phyloP scores from a whole-genome alignment of 2,888 invertebrate genomes.

The Flabesymbios commensalis region DNA sequence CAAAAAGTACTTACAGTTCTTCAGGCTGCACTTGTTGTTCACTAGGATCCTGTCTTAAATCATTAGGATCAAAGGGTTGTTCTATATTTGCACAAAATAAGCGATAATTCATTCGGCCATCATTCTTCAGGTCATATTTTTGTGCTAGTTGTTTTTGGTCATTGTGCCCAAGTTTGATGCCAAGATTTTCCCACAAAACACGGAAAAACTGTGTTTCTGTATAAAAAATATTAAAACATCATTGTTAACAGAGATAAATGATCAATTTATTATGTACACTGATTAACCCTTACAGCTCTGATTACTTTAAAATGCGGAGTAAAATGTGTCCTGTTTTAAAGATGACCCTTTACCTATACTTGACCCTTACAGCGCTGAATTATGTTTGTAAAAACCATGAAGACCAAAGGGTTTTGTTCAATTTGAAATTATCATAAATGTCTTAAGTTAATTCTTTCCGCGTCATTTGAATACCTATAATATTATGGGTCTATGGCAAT shows the following conservation, averaged over 20 bases:
- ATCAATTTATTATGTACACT: not conserved
- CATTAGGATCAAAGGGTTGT: slow-evolving; percentile 50
- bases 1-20: too few relatives aligned
- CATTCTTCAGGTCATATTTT: slow-evolving; percentile 48
- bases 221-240: not conserved
- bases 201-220: slow-evolving; percentile 60
- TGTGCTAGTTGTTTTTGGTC: slow-evolving; percentile 47
- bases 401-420: too few relatives aligned
- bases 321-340: not conserved
- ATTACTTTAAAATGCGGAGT: not conserved
- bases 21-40: too few relatives aligned
- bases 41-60: slow-evolving; percentile 47
- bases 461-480: too few relatives aligned
- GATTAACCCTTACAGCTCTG: not conserved
- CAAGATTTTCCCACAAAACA: slow-evolving; percentile 57
- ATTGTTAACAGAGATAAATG: not conserved
- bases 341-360: not conserved
- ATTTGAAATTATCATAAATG: too few relatives aligned
- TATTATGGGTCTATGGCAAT: too few relatives aligned
- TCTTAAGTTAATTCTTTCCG: too few relatives aligned
- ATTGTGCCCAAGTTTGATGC: slow-evolving; percentile 48
- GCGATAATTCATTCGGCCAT: slow-evolving; percentile 56
- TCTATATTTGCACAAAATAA: slow-evolving; percentile 57
- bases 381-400: too few relatives aligned
- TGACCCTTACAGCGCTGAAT: too few relatives aligned